These are phyloP conservation scores for Drosophila eugracilis DNA, from an alignment of 1,140 invertebrate genomes.

Conservation along the genomic window DNA sequence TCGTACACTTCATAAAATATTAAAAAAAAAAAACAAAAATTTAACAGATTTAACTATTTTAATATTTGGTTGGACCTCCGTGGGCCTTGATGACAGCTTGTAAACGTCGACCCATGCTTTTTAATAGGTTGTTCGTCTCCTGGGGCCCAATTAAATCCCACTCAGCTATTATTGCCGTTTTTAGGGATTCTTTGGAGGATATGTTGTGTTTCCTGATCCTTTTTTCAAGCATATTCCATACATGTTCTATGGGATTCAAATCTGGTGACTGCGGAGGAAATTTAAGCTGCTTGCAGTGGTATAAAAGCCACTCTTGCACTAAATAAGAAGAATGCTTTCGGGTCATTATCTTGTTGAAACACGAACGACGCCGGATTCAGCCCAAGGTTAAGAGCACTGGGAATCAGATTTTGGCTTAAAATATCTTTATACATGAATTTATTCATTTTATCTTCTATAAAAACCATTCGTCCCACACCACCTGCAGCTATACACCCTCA, in stretches of 20 bases:
- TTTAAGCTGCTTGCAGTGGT: conserved; percentile 6
- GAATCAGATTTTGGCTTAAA: neutral
- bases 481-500: too few species aligned
- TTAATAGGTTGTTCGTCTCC: neutral
- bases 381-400: neutral
- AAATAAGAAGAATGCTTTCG: neutral
- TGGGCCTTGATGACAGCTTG: neutral
- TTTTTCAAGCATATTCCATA: too few species aligned
- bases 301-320: conserved; percentile 1
- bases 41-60: too few species aligned
- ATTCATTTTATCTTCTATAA: too few species aligned
- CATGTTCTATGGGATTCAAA: neutral
- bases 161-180: neutral
- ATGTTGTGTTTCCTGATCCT: conserved; percentile 11
- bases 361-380: neutral
- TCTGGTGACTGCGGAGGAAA: neutral
- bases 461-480: too few species aligned
- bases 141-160: neutral
- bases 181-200: neutral
- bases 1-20: too few species aligned
- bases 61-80: neutral
- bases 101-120: conserved; percentile 1
- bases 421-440: too few species aligned
- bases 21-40: too few species aligned
- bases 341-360: too few species aligned